Conservation (phyloP, 2,888 invertebrate genomes). For the Beris chalybata region DNA sequence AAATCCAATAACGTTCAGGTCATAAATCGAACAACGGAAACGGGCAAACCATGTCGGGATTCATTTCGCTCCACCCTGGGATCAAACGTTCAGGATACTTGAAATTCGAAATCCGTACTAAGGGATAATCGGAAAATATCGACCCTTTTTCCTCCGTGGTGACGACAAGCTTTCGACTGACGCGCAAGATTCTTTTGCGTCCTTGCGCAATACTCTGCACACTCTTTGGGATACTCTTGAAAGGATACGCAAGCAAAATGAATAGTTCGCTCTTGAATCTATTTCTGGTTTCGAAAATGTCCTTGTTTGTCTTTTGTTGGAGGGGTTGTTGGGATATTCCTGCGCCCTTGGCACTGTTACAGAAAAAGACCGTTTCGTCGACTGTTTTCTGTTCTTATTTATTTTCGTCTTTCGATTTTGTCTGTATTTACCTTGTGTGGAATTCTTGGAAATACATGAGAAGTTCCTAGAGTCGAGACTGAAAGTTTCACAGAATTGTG, state of each 20-base stretch:
- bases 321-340: slow-evolving; percentile 11
- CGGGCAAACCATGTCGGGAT: no score
- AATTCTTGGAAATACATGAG: slow-evolving; percentile 22
- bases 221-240: not conserved
- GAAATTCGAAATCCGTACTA: slow-evolving; percentile 15
- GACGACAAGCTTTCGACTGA: not conserved
- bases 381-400: not conserved
- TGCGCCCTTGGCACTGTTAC: slow-evolving; percentile 32
- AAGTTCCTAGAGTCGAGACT: slow-evolving; percentile 16
- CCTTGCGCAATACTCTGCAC: slow-evolving; percentile 20
- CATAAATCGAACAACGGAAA: no score
- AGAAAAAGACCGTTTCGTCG: not conserved
- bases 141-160: not conserved
- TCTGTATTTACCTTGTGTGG: slow-evolving; percentile 5
- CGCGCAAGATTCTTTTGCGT: slow-evolving; percentile 21
- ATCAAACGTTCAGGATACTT: not conserved
- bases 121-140: slow-evolving; percentile 10
- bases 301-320: slow-evolving; percentile 19
- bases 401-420: slow-evolving; percentile 8
- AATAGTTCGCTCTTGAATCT: slow-evolving; percentile 13
- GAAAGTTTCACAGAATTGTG: not conserved
- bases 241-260: slow-evolving; percentile 11
- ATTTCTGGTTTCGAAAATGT: slow-evolving; percentile 19
- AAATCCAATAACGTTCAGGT: no score
- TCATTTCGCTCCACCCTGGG: no score